phyloP scores from a whole-genome alignment of 2,888 invertebrate genomes.

The Parnassius orleans region DNA sequence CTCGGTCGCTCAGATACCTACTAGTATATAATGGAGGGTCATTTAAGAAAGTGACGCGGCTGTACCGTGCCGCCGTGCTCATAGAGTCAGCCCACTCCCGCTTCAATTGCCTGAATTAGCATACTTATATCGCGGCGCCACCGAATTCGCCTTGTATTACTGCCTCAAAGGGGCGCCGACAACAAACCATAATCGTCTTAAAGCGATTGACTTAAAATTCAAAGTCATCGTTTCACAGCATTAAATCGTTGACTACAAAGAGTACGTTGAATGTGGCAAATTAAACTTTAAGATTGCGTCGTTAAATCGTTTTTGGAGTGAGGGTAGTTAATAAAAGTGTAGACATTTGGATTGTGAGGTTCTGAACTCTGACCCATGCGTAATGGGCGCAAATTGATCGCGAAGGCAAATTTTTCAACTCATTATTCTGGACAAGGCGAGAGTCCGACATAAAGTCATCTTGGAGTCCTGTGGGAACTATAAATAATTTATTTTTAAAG shows the following conservation, averaged over 20 bases:
- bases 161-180: slow-evolving; percentile 58
- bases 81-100: slow-evolving; percentile 39
- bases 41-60: slow-evolving; percentile 3
- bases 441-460: neutral
- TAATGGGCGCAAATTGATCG: slow-evolving; percentile 68
- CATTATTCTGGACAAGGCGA: slow-evolving; percentile 37
- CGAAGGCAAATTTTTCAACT: slow-evolving; percentile 57
- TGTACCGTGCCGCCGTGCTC: slow-evolving; percentile 33
- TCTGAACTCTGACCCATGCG: slow-evolving; percentile 60
- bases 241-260: slow-evolving; percentile 15
- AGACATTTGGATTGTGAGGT: slow-evolving; percentile 44
- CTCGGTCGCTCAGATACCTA: no score
- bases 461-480: neutral
- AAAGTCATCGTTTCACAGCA: slow-evolving; percentile 29
- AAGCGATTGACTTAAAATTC: slow-evolving; percentile 33
- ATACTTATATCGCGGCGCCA: slow-evolving; percentile 64
- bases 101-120: slow-evolving; percentile 70
- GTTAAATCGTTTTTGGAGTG: slow-evolving; percentile 33
- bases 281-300: slow-evolving; percentile 32
- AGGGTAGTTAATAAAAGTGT: slow-evolving; percentile 35
- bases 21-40: neutral
- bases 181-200: slow-evolving; percentile 37
- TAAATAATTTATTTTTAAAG: neutral
- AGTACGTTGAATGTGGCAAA: slow-evolving; percentile 17
- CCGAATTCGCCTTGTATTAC: slow-evolving; percentile 60